Evolutionary conservation across 2,888 invertebrate genomes (phyloP).

Genomic region (Eutolmus rufibarbis): DNA sequence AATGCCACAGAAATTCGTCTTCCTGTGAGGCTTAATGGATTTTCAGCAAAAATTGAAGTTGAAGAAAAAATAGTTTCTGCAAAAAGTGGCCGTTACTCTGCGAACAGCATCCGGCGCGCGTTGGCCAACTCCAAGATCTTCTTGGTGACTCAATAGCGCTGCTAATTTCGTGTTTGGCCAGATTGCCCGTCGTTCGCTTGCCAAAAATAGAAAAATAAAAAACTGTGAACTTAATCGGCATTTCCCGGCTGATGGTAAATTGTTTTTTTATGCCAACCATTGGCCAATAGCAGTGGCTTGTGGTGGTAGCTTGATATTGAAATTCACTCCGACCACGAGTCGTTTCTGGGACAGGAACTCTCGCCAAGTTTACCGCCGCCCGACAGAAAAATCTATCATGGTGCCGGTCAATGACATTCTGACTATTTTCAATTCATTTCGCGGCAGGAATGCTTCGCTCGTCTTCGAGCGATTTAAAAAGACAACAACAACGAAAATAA

Average conservation of each 20-base stretch:
- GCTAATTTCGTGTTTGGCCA: not conserved
- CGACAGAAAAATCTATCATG: not conserved
- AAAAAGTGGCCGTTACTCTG: not conserved
- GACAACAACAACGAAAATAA: not conserved
- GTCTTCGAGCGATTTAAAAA: not conserved
- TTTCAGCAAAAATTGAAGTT: not conserved
- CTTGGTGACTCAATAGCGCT: not conserved
- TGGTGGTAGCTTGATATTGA: not conserved
- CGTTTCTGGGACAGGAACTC: not conserved
- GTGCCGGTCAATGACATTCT: slow-evolving; percentile 6
- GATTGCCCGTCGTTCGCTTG: not conserved
- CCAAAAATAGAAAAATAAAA: not conserved
- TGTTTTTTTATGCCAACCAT: not conserved
- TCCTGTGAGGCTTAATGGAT: not conserved
- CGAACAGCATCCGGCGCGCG: not conserved
- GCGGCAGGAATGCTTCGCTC: not conserved
- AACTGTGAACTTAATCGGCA: not conserved
- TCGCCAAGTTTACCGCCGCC: not conserved
- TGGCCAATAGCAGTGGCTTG: not conserved
- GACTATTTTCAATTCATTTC: slow-evolving; percentile 8
- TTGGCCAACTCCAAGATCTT: not conserved
- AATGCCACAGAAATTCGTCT: not conserved
- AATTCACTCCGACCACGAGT: not conserved
- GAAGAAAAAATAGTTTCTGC: not conserved
- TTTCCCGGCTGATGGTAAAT: not conserved